phyloP scores from a whole-genome alignment of 2,888 invertebrate genomes.

The Margaritifera margaritifera region DNA sequence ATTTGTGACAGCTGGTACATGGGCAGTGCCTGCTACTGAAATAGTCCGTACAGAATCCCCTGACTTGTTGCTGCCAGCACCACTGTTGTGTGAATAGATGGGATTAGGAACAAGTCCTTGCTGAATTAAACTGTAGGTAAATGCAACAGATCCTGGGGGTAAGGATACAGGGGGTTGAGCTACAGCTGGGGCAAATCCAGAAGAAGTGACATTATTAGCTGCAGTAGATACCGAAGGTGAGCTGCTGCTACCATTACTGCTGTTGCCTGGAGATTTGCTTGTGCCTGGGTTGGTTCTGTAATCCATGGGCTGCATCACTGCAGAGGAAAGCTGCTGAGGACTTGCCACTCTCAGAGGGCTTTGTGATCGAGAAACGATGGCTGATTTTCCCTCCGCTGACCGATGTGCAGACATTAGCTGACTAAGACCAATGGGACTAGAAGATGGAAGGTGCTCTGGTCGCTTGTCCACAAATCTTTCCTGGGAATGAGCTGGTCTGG shows the following conservation, averaged over 20 bases:
- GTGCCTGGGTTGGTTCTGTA: constrained; percentile 51
- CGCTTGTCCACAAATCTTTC: constrained; percentile 43
- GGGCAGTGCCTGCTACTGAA: constrained; percentile 38
- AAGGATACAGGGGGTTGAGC: constrained; percentile 63
- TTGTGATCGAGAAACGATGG: constrained; percentile 49
- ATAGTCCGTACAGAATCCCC: constrained; percentile 37
- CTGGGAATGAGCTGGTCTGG: constrained; percentile 62
- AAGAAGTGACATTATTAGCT: constrained; percentile 18
- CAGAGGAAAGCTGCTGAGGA: constrained; percentile 58
- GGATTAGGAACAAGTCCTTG: constrained; percentile 73
- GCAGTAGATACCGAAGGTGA: constrained; percentile 23
- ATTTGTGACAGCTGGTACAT: constrained; percentile 30
- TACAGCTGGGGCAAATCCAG: constrained; percentile 49
- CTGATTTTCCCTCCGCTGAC: constrained; percentile 41
- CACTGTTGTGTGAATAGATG: constrained; percentile 62
- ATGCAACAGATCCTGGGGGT: constrained; percentile 53
- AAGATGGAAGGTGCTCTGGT: constrained; percentile 16
- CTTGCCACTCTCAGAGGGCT: constrained; percentile 63
- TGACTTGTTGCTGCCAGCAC: constrained; percentile 23
- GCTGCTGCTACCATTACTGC: constrained; percentile 29
- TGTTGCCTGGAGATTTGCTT: constrained; percentile 37
- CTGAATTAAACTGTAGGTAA: constrained; percentile 68
- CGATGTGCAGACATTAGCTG: constrained; percentile 51
- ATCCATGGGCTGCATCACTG: constrained; percentile 64
- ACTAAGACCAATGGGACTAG: constrained; percentile 52